phyloP scores from a whole-genome alignment of 2,113 vertebrate genomes.

The Bambusicola thoracicus region DNA sequence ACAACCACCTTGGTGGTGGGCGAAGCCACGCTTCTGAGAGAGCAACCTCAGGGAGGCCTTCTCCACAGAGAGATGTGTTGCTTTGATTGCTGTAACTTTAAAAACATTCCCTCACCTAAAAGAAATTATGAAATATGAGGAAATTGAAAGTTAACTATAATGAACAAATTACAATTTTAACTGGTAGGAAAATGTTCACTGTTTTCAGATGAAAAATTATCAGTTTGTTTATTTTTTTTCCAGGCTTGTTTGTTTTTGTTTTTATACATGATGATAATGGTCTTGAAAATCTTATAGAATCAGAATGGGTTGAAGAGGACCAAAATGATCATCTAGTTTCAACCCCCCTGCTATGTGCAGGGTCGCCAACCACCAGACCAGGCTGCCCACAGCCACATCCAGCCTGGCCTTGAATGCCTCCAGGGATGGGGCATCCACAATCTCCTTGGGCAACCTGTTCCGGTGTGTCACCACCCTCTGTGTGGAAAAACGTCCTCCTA shows the following conservation, averaged over 20 bases:
- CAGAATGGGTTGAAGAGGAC: no score
- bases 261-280: not conserved
- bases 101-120: not conserved
- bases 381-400: no score
- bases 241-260: not conserved
- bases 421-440: no score
- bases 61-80: not conserved
- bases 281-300: not conserved
- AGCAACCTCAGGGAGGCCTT: not conserved
- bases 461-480: no score
- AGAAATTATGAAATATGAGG: accelerated
- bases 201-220: not conserved
- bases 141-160: not conserved
- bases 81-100: not conserved
- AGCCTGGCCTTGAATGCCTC: no score
- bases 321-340: no score
- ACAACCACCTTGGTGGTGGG: not conserved
- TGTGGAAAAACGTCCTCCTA: no score
- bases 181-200: not conserved
- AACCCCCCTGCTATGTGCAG: no score
- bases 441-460: no score
- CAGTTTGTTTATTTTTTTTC: not conserved
- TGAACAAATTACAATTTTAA: not conserved
- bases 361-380: no score
- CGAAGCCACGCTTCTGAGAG: not conserved